Conservation (phyloP, 2,113 vertebrate genomes). For the Marmota monax region DNA sequence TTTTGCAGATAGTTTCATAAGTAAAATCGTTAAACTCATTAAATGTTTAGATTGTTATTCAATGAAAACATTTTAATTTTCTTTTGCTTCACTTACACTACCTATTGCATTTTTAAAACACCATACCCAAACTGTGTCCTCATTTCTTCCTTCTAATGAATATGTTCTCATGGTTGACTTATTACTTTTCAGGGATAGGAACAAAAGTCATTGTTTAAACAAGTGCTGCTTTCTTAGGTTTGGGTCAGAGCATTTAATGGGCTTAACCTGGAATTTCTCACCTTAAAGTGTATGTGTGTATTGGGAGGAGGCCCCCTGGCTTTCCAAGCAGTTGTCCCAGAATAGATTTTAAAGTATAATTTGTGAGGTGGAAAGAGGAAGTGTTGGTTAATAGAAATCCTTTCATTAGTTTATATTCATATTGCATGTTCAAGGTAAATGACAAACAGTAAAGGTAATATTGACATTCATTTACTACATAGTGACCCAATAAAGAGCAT, state of each 20-base stretch:
- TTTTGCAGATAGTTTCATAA: not conserved
- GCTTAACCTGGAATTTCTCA: constrained; percentile 62
- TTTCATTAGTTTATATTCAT: constrained; percentile 27
- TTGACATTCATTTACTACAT: not conserved
- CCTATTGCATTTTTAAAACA: constrained; percentile 9
- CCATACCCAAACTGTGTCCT: not conserved
- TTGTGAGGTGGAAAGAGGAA: constrained; percentile 50
- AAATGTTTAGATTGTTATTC: constrained; percentile 60
- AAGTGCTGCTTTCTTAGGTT: constrained; percentile 55
- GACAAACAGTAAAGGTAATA: not conserved
- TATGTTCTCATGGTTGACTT: constrained; percentile 33
- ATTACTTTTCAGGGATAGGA: constrained; percentile 26
- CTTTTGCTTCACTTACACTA: constrained; percentile 47
- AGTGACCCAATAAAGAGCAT: not conserved
- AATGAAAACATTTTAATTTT: constrained; percentile 53
- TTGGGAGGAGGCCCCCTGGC: not conserved
- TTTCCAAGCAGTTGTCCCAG: constrained; percentile 54
- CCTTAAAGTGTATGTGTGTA: not conserved
- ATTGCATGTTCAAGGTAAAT: not conserved
- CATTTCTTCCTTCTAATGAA: not conserved
- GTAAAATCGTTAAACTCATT: not conserved
- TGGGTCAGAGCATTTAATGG: constrained; percentile 63
- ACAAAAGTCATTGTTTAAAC: constrained; percentile 68
- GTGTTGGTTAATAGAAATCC: not conserved
- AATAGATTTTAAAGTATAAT: constrained; percentile 64